phyloP scores from a whole-genome alignment of 2,797 vertebrate species.

The Sebastes glaucus region DNA sequence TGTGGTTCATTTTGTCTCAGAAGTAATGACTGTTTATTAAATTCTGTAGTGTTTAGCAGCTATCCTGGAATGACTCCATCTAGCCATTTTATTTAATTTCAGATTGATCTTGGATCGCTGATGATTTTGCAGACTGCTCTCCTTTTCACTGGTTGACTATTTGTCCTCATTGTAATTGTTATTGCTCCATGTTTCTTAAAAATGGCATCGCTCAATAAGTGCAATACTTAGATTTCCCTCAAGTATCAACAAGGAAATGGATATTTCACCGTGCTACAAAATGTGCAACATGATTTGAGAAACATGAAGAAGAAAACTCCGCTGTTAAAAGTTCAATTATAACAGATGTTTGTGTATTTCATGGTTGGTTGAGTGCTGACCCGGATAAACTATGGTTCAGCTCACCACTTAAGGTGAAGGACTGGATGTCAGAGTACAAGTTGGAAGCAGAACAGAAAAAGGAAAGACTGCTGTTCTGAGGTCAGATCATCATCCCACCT shows the following conservation, averaged over 20 bases:
- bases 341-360: not conserved
- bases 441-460: not conserved
- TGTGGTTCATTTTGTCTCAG: not conserved
- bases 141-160: conserved; percentile 2
- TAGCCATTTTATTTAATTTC: conserved; percentile 1
- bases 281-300: not conserved
- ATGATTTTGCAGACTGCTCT: conserved; percentile 8
- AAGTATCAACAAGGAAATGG: not conserved
- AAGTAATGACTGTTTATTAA: not conserved
- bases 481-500: conserved; percentile 9
- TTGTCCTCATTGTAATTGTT: conserved; percentile 27
- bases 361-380: too few species aligned
- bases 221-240: not conserved
- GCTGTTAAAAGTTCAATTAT: not conserved
- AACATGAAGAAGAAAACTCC: not conserved
- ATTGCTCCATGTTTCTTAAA: conserved; percentile 39
- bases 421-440: not conserved
- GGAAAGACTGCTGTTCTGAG: not conserved
- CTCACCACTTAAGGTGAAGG: not conserved
- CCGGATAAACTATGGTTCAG: not conserved
- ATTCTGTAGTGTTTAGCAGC: not conserved
- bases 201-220: not conserved
- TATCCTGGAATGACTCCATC: conserved; percentile 6
- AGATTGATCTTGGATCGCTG: conserved; percentile 1
- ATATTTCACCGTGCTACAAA: not conserved